Conservation (phyloP, 2,797 vertebrate genomes). For the Mycteria americana region DNA sequence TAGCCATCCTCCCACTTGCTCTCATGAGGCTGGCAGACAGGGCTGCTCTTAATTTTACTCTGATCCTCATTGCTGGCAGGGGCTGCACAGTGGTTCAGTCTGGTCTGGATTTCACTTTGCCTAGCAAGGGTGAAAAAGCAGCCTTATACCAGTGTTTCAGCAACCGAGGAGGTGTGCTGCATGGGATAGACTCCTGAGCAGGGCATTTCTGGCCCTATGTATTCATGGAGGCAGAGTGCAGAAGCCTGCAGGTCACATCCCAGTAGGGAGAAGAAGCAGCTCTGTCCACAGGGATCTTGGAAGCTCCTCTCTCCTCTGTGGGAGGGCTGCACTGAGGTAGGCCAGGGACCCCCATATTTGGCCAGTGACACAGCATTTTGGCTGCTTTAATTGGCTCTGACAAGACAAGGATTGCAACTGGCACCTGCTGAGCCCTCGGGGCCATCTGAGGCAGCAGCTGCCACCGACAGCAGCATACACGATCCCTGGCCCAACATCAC, state of each 20-base stretch:
- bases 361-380: constrained; percentile 49
- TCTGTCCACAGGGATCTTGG: neutral
- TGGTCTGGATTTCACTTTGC: neutral
- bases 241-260: neutral
- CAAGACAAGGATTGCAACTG: neutral
- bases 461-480: neutral
- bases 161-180: neutral
- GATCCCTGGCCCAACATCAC: neutral
- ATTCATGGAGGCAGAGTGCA: neutral
- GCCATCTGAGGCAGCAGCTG: constrained; percentile 1
- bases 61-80: neutral
- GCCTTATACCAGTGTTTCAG: neutral
- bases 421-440: neutral
- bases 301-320: neutral
- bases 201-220: neutral
- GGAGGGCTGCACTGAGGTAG: neutral
- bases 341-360: constrained; percentile 37
- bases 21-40: neutral
- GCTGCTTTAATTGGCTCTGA: neutral
- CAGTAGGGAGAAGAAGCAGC: neutral
- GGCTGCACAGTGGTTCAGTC: neutral
- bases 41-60: neutral
- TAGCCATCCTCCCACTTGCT: neutral
- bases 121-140: neutral
- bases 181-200: neutral